Base-by-base conservation (phyloP, 2,888 invertebrate species). In the Anthophora plumipes region DNA sequence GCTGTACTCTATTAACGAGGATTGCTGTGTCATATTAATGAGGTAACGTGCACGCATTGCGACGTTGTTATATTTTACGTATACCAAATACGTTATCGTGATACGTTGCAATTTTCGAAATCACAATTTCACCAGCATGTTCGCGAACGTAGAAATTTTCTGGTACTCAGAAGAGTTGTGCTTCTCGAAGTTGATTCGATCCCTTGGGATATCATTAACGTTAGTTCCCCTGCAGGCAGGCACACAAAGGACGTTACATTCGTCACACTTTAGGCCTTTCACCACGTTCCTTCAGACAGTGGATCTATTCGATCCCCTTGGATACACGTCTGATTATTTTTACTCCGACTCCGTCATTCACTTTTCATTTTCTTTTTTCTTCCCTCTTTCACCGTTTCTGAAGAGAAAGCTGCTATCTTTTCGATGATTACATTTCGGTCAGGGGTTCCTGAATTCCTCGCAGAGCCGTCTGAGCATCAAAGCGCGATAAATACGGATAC, bases 171-270 rank as follows among this genome's bases (percentile, higher is more conserved):
- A 57, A 43, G 63, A 57, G 22, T 55, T 12, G 9, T 31, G 71
- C 48, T 54, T 64, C 60, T 43, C 37, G 63, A 73, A 63, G 78
- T 78, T 70, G 72, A 75, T 74, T 43, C 39, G 20, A 46, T 66
- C 78, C 76, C 57, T 20, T 9, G 70, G 69, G 79, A 82, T 70
- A 66, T 74, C 78, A 77, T 85, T 82, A 77, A 73, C 48, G 69
- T 55, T 25, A n/a, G n/a, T 37, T 66, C 46, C 85, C 64, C 55
- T 41, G n/a, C n/a, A 5, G 68, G 73, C 74, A 9, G 48, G 12
- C 17, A 22, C 70, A 72, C 66, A 73, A 77, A 84, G 64, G 55
- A 61, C 80, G 71, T 74, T 69, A 66, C 55, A 43, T 75, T 80
- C 77, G 77, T 84, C 81, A 78, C 70, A 66, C 57, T 77, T 63